Conservation (phyloP, 1,140 invertebrate species). For the Drosophila lini region DNA sequence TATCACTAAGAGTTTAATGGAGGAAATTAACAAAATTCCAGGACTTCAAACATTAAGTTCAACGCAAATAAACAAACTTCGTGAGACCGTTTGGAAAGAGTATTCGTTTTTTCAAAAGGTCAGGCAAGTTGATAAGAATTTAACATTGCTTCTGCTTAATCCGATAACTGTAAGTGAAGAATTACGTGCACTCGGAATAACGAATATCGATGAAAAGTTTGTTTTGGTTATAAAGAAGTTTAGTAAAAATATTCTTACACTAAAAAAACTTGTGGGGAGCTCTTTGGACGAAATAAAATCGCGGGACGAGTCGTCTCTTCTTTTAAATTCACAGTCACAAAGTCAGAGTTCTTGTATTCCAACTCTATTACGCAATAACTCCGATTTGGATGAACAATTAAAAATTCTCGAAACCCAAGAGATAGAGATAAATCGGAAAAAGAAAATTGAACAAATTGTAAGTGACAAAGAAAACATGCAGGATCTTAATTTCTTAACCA, state of each 20-base stretch:
- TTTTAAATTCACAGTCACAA: not conserved
- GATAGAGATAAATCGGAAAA: constrained; percentile 71
- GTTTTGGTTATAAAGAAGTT: constrained; percentile 75
- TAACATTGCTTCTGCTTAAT: constrained; percentile 74
- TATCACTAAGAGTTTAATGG: constrained; percentile 67
- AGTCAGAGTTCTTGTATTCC: constrained; percentile 5
- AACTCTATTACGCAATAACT: constrained; percentile 69
- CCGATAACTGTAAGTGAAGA: constrained; percentile 72
- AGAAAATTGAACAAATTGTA: constrained; percentile 60
- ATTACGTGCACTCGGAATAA: constrained; percentile 29
- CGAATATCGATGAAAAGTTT: constrained; percentile 56
- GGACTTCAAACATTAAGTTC: constrained; percentile 62
- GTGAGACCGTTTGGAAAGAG: constrained; percentile 62
- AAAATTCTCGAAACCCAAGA: constrained; percentile 77
- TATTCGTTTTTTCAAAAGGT: constrained; percentile 75
- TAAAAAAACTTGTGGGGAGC: constrained; percentile 79
- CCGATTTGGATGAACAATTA: constrained; percentile 76
- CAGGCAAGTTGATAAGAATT: constrained; percentile 75
- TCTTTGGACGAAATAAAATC: constrained; percentile 61
- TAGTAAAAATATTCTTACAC: constrained; percentile 73
- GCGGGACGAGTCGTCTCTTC: no score
- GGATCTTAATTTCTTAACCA: not conserved
- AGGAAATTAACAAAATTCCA: constrained; percentile 81
- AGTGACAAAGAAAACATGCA: constrained; percentile 5
- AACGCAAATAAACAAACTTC: constrained; percentile 58